phyloP scores from a whole-genome alignment of 2,797 vertebrate species.

The Poeciliopsis infans region DNA sequence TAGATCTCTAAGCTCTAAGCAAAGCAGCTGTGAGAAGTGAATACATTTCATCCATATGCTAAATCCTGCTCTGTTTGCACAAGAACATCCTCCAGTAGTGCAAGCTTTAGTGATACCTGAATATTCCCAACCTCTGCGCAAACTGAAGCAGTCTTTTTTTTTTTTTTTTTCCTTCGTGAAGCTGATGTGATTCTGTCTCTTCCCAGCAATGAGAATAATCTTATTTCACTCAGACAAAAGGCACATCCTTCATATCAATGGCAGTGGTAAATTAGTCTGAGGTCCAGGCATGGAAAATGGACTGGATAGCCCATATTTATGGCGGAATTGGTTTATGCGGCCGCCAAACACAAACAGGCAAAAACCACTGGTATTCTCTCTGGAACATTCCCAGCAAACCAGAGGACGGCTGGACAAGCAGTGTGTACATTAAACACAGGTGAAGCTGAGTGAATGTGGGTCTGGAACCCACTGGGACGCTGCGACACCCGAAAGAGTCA shows the following conservation, averaged over 20 bases:
- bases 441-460: slow-evolving; percentile 39
- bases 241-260: slow-evolving; percentile 69
- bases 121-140: slow-evolving; percentile 28
- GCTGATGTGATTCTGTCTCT: slow-evolving; percentile 63
- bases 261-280: slow-evolving; percentile 65
- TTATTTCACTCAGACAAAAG: slow-evolving; percentile 68
- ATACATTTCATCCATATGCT: slow-evolving; percentile 54
- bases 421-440: slow-evolving; percentile 62
- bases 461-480: slow-evolving; percentile 30
- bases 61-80: slow-evolving; percentile 47
- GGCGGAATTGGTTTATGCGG: slow-evolving; percentile 67
- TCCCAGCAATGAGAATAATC: slow-evolving; percentile 67
- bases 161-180: slow-evolving; percentile 11
- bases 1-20: slow-evolving; percentile 38
- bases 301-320: slow-evolving; percentile 73
- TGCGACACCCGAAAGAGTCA: slow-evolving; percentile 37
- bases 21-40: slow-evolving; percentile 22
- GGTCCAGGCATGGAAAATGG: slow-evolving; percentile 70
- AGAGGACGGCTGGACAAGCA: slow-evolving; percentile 11
- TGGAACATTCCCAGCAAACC: slow-evolving; percentile 49
- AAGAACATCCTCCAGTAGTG: slow-evolving; percentile 27
- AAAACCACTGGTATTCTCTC: slow-evolving; percentile 61
- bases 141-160: slow-evolving; percentile 17
- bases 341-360: slow-evolving; percentile 65
- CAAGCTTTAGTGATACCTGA: slow-evolving; percentile 35